Conservation (phyloP, 2,113 vertebrate genomes). For the Tenebrosternarchus preto region DNA sequence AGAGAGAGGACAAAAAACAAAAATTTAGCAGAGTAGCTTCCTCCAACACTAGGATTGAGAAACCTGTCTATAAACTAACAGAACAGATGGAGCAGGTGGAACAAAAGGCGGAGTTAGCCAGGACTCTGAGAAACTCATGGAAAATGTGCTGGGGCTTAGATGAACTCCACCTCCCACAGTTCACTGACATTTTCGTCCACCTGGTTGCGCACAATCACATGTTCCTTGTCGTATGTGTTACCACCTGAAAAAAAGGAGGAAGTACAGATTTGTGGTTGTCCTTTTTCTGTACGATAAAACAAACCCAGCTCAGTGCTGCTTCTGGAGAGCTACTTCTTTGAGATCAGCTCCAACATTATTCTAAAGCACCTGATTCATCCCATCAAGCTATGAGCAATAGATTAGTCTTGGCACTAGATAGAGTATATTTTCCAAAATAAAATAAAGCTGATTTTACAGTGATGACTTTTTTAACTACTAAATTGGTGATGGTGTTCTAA, state of each 20-base stretch:
- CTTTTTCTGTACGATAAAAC: not conserved
- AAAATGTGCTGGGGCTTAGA: constrained; percentile 56
- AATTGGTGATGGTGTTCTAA: too few species aligned
- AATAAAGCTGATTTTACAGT: too few species aligned
- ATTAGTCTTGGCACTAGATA: too few species aligned
- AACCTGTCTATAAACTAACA: not conserved
- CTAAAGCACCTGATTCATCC: too few species aligned
- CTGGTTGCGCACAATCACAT: constrained; percentile 79
- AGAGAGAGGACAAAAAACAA: not conserved
- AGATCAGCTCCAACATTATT: too few species aligned
- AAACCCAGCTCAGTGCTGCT: too few species aligned
- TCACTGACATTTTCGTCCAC: constrained; percentile 79
- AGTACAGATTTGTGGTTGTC: not conserved
- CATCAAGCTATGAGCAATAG: too few species aligned
- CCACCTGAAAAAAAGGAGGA: constrained; percentile 73
- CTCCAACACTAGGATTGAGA: not conserved
- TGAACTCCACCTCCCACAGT: constrained; percentile 82
- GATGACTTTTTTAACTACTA: too few species aligned
- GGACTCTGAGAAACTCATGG: not conserved
- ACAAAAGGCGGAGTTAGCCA: not conserved
- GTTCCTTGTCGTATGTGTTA: constrained; percentile 84
- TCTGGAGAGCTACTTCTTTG: too few species aligned
- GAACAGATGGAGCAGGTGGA: not conserved
- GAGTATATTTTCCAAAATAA: too few species aligned
- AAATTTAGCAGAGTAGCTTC: not conserved